Base-by-base conservation (phyloP, 2,888 invertebrate genomes). In the Eristalis intricaria region DNA sequence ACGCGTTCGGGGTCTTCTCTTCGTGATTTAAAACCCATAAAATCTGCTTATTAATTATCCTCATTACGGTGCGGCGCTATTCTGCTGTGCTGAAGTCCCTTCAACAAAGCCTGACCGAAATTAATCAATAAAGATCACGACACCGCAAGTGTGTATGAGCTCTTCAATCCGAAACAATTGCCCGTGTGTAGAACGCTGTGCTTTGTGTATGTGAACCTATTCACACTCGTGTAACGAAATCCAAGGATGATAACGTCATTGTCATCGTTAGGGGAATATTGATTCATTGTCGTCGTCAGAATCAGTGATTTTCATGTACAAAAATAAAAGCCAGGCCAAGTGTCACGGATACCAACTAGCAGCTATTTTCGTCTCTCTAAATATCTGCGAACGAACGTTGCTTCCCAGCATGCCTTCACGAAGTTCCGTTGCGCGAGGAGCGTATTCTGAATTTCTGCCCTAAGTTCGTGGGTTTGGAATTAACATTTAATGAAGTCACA, bases 81-180 rank as follows among this genome's bases (percentile, higher is more conserved):
- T 35, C 13, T 26, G 29, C 13, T 19, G 40, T 15, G 38, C 15
- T 75, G 15, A 40, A n/a, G n/a, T 19, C 1, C 19, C 19, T 8
- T n/a, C 4, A 50, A 50, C 50, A 19, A 19, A 50, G 50, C 38
- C 38, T 23, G 64, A 35, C 38, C 15, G 29, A 50, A 68, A 77
- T 71, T 63, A 83, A 83, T 83, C 78, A 58, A 78, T 83, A 73
- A 43, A 70, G 29, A 80, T 58, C 66, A 73, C 66, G 29, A 50
- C 60, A 43, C 43, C 19, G 8, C 8, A 43, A 43, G n/a, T n/a
- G 13, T 15, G 8, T 60, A 74, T 22, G 56, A n/a, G 22, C 35
- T 11, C 38, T 70, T 10, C 29, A 40, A 40, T 50, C 38, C 4
- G 65, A 70, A 65, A 75, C 76, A 71, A 75, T 76, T 26, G 8